Conservation (phyloP, 2,888 invertebrate genomes). For the Empis stercorea region DNA sequence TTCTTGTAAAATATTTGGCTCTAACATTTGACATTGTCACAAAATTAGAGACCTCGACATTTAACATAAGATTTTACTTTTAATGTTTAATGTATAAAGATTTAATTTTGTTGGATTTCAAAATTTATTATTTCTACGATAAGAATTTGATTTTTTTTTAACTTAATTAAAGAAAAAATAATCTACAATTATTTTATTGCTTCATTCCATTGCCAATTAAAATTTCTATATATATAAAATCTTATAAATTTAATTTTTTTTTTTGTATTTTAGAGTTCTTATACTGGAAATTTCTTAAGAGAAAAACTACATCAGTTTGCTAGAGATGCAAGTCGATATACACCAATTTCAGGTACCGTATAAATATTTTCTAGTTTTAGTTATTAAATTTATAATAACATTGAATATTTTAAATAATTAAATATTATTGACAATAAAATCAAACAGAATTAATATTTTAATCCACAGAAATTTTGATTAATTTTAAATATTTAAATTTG, state of each 20-base stretch:
- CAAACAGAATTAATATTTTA: too few species aligned
- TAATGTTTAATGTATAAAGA: neutral
- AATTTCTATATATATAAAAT: neutral
- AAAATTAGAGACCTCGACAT: constrained; percentile 7
- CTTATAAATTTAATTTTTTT: constrained; percentile 1
- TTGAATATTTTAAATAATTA: neutral
- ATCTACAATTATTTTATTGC: constrained; percentile 5
- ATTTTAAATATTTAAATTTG: too few species aligned
- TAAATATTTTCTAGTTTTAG: constrained; percentile 6
- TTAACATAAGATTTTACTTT: neutral
- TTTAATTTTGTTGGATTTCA: neutral
- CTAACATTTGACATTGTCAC: constrained; percentile 6
- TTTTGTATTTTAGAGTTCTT: constrained; percentile 28
- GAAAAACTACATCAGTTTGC: constrained; percentile 31
- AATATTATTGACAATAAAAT: too few species aligned
- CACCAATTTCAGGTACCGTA: constrained; percentile 34
- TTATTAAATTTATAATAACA: too few species aligned
- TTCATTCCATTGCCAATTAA: constrained; percentile 6
- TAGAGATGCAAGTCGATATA: constrained; percentile 30
- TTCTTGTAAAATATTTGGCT: neutral
- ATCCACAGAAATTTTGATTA: too few species aligned
- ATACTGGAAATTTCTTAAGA: constrained; percentile 33
- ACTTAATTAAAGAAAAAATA: constrained; percentile 1
- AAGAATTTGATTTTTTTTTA: too few species aligned
- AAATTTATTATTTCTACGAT: neutral